phyloP scores from a whole-genome alignment of 2,888 invertebrate species.

The Tenthredo livida region DNA sequence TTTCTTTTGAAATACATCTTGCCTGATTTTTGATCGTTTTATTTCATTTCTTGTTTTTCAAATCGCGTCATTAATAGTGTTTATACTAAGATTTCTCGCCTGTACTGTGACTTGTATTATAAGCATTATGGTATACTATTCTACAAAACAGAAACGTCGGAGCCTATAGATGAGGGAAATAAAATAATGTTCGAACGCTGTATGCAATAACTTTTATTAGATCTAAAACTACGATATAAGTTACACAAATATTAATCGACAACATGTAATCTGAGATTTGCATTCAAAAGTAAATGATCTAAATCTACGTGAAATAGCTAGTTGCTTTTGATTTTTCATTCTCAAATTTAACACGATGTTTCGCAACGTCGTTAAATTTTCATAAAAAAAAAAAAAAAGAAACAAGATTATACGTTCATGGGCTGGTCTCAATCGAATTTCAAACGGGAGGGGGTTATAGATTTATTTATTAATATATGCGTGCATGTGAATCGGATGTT shows the following conservation, averaged over 20 bases:
- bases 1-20: not conserved
- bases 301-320: not conserved
- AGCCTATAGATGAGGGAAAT: not conserved
- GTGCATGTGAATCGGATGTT: too few species aligned
- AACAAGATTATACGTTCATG: not conserved
- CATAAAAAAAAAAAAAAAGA: constrained; percentile 10
- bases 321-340: not conserved
- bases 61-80: not conserved
- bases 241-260: not conserved
- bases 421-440: not conserved
- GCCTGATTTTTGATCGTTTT: not conserved
- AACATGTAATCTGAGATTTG: not conserved
- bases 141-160: not conserved
- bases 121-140: not conserved
- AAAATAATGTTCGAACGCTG: not conserved
- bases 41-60: not conserved
- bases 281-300: not conserved
- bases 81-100: not conserved
- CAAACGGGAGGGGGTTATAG: too few species aligned
- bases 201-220: not conserved
- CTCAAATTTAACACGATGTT: not conserved
- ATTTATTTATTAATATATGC: too few species aligned
- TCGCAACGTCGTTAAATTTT: not conserved
- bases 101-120: not conserved
- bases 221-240: not conserved